Conservation (phyloP, 2,888 invertebrate genomes). For the Crocallis elinguaria region DNA sequence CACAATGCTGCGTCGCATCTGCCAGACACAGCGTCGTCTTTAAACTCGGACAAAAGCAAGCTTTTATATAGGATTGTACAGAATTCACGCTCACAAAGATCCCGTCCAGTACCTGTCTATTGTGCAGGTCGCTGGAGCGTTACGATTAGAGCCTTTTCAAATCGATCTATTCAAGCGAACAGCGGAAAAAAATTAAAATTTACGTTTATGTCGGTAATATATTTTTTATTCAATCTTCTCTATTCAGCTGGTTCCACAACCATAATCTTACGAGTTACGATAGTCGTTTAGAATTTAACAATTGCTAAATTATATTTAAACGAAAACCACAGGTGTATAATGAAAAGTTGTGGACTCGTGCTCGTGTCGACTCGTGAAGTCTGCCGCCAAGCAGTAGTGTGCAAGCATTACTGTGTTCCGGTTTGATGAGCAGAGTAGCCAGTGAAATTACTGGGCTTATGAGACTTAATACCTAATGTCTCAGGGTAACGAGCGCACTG, state of each 20-base stretch:
- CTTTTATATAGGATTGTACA: constrained; percentile 37
- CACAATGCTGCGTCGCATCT: constrained; percentile 69
- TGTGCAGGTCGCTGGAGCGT: constrained; percentile 31
- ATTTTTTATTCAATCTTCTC: neutral
- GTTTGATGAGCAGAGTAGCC: too few relatives aligned
- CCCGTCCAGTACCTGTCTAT: constrained; percentile 58
- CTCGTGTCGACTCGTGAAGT: too few relatives aligned
- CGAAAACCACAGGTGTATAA: too few relatives aligned
- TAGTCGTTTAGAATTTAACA: too few relatives aligned
- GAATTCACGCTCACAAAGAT: constrained; percentile 43
- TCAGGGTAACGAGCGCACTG: too few relatives aligned
- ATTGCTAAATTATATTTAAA: too few relatives aligned
- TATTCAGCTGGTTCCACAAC: neutral
- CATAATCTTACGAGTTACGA: neutral
- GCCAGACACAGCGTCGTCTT: constrained; percentile 75
- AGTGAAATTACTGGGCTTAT: too few relatives aligned
- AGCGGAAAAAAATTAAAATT: constrained; percentile 18
- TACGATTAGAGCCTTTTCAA: constrained; percentile 29
- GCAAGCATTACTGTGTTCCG: too few relatives aligned
- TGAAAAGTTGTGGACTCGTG: too few relatives aligned
- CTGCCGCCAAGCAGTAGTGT: too few relatives aligned
- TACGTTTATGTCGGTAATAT: constrained; percentile 7
- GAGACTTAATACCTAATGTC: too few relatives aligned
- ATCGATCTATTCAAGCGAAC: constrained; percentile 22
- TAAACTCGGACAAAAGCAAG: constrained; percentile 53